Evolutionary conservation across 2,888 invertebrate genomes (phyloP).

Genomic region (Polyommatus icarus): DNA sequence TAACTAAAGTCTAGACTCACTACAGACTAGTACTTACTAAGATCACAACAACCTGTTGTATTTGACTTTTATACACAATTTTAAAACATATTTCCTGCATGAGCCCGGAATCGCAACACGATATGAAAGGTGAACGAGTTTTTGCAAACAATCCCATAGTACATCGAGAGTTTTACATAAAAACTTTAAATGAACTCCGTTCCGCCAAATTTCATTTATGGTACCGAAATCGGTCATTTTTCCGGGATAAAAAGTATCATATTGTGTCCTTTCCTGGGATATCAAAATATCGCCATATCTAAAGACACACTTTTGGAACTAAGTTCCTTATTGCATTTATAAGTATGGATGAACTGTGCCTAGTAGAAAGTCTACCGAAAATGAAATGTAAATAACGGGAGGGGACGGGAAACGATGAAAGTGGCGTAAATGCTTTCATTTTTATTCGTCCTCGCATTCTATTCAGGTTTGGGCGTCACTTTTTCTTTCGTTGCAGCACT

Average conservation of each 20-base stretch:
- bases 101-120: conserved; percentile 3
- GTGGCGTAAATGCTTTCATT: conserved; percentile 66
- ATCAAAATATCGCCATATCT: too few species aligned
- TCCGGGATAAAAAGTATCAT: too few species aligned
- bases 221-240: too few species aligned
- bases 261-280: too few species aligned
- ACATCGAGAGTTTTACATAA: neutral
- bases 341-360: neutral
- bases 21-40: conserved; percentile 16
- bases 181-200: neutral
- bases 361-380: conserved; percentile 1
- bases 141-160: neutral
- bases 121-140: conserved; percentile 16
- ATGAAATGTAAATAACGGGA: conserved; percentile 3
- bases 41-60: conserved; percentile 16
- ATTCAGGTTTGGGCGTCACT: conserved; percentile 79
- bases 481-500: conserved; percentile 71
- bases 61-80: conserved; percentile 6
- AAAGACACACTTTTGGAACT: too few species aligned
- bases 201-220: too few species aligned
- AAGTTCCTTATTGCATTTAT: too few species aligned
- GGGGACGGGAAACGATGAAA: conserved; percentile 27
- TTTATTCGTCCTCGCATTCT: conserved; percentile 75
- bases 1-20: conserved; percentile 24
- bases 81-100: conserved; percentile 17